Evolutionary conservation across 2,113 vertebrate species (phyloP), one percentile per base, ranked within the genome.

Genomic region (Pachycephala philippinensis): DNA sequence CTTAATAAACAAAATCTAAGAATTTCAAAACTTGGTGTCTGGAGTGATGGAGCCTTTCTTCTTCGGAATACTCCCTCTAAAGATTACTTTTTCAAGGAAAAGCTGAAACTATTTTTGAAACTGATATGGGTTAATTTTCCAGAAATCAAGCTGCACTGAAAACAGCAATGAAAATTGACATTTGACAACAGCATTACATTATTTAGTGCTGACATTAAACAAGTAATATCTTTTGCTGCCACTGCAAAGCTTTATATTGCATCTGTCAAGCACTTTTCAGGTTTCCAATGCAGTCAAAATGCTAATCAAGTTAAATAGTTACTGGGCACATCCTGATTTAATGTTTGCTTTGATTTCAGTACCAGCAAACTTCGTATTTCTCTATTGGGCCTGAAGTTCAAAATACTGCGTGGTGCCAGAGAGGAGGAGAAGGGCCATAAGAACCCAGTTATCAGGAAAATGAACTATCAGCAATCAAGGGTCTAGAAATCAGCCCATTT

Each of bases 131-230:
- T 93, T 92, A 90, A 95, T 96, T 93, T 96, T 93, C 59, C 57
- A 88, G 92, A 68, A 92, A 90, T 92, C 85, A 84, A 87, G 57
- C 28, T 68, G 53, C 64, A 50, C 71, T 74, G 76, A 90, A 95
- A 93, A 66, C 40, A 94, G 92, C 92, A 95, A 70, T 84, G 91
- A 96, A 97, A 96, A 90, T 64, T 93, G 95, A 94, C 87, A 94
- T 95, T 96, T 96, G 90, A 91, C 92, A 94, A 92, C 47, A 50
- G 60, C 39, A 96, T 74, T 84, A 86, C 66, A 77, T 95, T 95
- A 94, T 92, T 90, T 96, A 97, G 91, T 68, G 91, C 94, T 95
- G 93, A 70, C 88, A 95, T 96, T 94, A 96, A 94, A 86, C 90
- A 94, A 93, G 83, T 64, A 95, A 88, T 93, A 96, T 66, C 54